Evolutionary conservation across 2,113 vertebrate species (phyloP), one percentile per base, ranked within the genome.

Genomic region (Oceanodroma tethys): DNA sequence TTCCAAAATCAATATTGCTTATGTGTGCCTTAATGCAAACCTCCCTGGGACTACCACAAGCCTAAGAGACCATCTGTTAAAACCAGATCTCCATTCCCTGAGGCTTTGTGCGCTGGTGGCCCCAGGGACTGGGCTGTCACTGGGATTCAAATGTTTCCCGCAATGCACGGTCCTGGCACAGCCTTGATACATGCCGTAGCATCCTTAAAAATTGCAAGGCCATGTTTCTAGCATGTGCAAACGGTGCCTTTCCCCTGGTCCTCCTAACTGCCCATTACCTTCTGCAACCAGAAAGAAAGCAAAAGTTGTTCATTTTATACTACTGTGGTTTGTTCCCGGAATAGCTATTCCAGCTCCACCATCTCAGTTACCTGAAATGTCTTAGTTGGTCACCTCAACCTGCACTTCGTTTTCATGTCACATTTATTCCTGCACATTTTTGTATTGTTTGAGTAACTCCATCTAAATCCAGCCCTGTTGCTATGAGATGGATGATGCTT

Each of bases 381-480:
- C 83, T 81, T 8, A 13, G 21, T 4, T 32, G 59, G 42, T 82
- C 50, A 36, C 88, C 87, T 88, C 67, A 66, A 3, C 58, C 56
- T 18, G 26, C 84, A 15, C 70, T 88, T 48, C 7, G 12, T 40
- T 85, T 84, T 72, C 78, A 40, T 22, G 53, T 20, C 7, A 15
- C 15, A 16, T 25, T 55, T 76, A 38, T 59, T 74, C 62, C 85
- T 42, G 19, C 48, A 55, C 60, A 5, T 88, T 79, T 25, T 38
- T 70, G 47, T 12, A 3, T 26, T 89, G 42, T 55, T 83, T 59
- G 65, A 90, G 38, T 47, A 59, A 68, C 67, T 93, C 80, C 93
- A 73, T 90, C 74, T 75, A 68, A 95, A 95, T n/a, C 83, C 60
- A 48, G 79, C 11, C 36, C 62, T 10, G 95, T 96, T 97, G 95